Percentiles rank a stretch among this genome's conserved stretches.
Conservation (phyloP, 2,113 vertebrate species). For the Cyanocitta stelleri region DNA sequence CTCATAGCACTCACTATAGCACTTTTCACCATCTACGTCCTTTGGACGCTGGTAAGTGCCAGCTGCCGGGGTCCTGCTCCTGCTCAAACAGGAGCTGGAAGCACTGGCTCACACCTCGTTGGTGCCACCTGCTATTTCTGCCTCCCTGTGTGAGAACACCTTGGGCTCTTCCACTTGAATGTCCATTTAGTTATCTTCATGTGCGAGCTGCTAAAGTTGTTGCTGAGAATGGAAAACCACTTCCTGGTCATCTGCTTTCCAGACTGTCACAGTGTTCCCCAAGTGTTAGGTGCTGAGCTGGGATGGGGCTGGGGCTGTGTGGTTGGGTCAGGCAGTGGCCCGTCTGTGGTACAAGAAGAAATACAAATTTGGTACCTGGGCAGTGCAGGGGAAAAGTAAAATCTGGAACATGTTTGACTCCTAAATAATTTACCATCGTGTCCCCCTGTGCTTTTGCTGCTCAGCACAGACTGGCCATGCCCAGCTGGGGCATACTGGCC, state of each 20-base stretch:
- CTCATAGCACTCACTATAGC: constrained; percentile 95
- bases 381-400: background rate
- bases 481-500: background rate
- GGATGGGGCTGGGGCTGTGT: background rate
- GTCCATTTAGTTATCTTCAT: background rate
- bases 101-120: fast-evolving
- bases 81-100: background rate
- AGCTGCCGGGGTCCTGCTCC: background rate
- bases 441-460: background rate
- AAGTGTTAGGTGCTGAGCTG: fast-evolving
- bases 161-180: background rate
- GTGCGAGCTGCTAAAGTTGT: background rate
- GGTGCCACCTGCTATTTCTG: background rate
- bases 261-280: background rate
- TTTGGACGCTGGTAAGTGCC: constrained; percentile 92
- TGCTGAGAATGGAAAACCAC: background rate
- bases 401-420: background rate
- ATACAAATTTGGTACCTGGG: background rate
- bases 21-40: constrained; percentile 95
- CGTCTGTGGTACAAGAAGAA: background rate
- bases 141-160: background rate
- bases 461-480: background rate
- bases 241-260: background rate
- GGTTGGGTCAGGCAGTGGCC: background rate
- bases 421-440: background rate